Base-by-base conservation (phyloP, 2,888 invertebrate genomes). In the Pharmacophagus antenor region DNA sequence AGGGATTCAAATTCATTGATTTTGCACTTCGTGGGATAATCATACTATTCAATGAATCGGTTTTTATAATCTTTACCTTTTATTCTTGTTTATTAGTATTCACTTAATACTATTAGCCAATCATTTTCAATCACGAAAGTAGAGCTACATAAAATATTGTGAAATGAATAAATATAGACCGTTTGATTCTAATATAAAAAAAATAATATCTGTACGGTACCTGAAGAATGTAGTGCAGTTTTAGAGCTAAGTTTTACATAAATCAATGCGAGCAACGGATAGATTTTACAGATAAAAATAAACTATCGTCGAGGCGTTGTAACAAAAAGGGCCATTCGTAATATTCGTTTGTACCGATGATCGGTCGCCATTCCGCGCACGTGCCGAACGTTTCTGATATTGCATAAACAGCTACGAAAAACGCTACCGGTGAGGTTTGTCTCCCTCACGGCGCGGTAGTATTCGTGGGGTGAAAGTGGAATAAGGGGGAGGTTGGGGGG, bases 401-500 rank as follows among this genome's bases (percentile, higher is more conserved):
- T 75, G 78, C 76, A 85, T 84, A 85, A 87, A 86, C 84, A 84
- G 73, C 74, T 73, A 74, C 74, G 79, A 58, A 80, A 82, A 83
- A 82, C 72, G 80, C 70, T 78, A 75, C 76, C 50, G 50, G 55
- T 50, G 55, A 74, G 73, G 74, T 72, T n/a, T 72, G 68, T 61
- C 56, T 67, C 50, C 58, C 52, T 61, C 21, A 63, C 20, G 54
- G 57, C 37, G 56, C 52, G 55, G 37, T n/a, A 62, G 61, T 61
- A 59, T 25, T 52, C 17, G 25, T 49, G 50, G 53, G 52, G 59
- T 25, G 56, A 55, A 53, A 62, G n/a, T n/a, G n/a, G n/a, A n/a
- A n/a, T n/a, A n/a, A n/a, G n/a, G n/a, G n/a, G n/a, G n/a, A n/a
- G n/a, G n/a, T n/a, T n/a, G n/a, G n/a, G n/a, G 57, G 51, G 31